phyloP scores from a whole-genome alignment of 2,797 vertebrate genomes.

The Sandelia bainsii region DNA sequence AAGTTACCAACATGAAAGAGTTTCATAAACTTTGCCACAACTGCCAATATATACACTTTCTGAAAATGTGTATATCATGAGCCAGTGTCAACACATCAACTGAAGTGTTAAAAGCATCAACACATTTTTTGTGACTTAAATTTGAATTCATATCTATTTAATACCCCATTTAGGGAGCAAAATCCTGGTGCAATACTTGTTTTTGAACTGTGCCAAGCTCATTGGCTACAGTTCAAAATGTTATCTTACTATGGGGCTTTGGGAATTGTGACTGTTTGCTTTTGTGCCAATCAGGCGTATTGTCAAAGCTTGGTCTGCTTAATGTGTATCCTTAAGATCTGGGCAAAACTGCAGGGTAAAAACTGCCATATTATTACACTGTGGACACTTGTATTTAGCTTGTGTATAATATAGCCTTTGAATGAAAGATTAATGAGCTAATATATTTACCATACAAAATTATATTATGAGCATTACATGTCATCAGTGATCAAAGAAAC shows the following conservation, averaged over 20 bases:
- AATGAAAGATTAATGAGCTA: too few relatives aligned
- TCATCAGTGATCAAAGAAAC: too few relatives aligned
- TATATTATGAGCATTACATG: too few relatives aligned
- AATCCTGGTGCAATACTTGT: neutral
- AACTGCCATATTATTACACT: neutral
- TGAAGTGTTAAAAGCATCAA: neutral
- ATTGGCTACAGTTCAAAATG: slow-evolving; percentile 4
- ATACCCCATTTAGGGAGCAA: neutral
- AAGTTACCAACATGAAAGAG: neutral
- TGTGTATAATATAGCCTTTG: too few relatives aligned
- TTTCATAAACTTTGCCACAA: neutral
- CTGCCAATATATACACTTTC: neutral
- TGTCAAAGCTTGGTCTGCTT: slow-evolving; percentile 6
- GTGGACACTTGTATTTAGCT: too few relatives aligned
- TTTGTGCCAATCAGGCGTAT: slow-evolving; percentile 9
- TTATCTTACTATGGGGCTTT: neutral
- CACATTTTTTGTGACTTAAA: too few relatives aligned
- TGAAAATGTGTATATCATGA: neutral
- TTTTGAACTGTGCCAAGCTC: neutral
- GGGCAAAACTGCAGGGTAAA: neutral
- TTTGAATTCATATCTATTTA: neutral
- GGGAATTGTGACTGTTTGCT: neutral
- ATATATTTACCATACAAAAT: too few relatives aligned
- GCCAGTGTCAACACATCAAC: neutral
- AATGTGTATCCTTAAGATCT: neutral